These are phyloP conservation scores for Cancer borealis DNA, from an alignment of 2,888 invertebrate species.

Conservation along the genomic window DNA sequence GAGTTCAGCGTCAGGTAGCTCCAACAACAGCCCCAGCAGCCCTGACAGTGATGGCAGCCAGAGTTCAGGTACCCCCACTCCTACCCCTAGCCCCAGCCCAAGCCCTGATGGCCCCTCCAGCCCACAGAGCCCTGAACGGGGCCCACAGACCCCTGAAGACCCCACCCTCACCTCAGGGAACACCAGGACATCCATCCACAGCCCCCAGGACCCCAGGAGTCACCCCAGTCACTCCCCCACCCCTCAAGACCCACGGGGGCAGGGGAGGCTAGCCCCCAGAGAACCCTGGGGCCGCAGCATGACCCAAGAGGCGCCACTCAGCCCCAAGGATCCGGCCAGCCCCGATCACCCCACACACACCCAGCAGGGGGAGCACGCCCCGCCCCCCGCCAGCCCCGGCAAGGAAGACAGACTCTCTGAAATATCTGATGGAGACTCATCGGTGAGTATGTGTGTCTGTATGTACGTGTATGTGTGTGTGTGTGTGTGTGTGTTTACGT, in stretches of 20 bases:
- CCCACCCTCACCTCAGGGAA: background rate
- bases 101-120: background rate
- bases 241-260: background rate
- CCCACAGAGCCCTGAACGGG: background rate
- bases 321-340: background rate
- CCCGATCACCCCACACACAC: background rate
- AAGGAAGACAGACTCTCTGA: constrained; percentile 66
- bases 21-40: background rate
- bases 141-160: background rate
- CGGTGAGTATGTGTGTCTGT: constrained; percentile 55
- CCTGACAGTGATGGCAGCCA: constrained; percentile 7
- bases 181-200: background rate
- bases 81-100: background rate
- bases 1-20: background rate
- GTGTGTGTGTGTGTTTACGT: no score
- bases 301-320: background rate
- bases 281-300: background rate
- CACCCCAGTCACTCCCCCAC: background rate
- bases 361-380: background rate
- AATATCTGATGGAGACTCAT: constrained; percentile 69
- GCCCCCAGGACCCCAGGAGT: constrained; percentile 39
- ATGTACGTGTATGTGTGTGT: constrained; percentile 46
- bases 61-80: background rate
- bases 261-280: background rate
- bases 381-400: constrained; percentile 1